Evolutionary conservation across 1,140 invertebrate species (phyloP).

Genomic region (Cydia strobilella): DNA sequence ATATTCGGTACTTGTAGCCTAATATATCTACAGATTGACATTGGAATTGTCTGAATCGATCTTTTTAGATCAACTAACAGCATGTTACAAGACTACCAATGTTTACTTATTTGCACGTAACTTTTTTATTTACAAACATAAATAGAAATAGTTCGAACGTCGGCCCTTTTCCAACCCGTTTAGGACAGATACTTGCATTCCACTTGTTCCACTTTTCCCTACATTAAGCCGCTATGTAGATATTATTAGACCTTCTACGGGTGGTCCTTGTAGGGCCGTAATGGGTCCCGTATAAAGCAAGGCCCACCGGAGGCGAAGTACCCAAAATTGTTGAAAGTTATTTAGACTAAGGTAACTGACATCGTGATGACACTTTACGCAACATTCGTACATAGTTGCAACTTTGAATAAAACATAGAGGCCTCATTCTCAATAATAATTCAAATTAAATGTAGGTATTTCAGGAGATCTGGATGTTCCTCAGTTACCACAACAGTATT

Average conservation of each 20-base stretch:
- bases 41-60: no score
- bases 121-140: not conserved
- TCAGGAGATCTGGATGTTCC: no score
- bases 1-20: no score
- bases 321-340: not conserved
- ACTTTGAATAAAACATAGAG: not conserved
- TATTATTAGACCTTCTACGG: not conserved
- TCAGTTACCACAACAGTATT: no score
- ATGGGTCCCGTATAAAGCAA: not conserved
- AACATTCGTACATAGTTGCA: not conserved
- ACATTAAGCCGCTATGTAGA: not conserved
- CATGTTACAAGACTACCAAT: no score
- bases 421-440: no score
- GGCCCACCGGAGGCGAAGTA: not conserved
- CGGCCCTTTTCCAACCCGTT: not conserved
- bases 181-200: not conserved
- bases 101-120: no score
- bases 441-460: no score
- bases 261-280: not conserved
- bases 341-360: conserved; percentile 6
- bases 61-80: no score
- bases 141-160: not conserved
- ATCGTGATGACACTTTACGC: not conserved
- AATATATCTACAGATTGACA: no score
- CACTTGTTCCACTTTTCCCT: not conserved